Percentiles rank a stretch among this genome's conserved stretches.
Evolutionary conservation across 2,797 vertebrate species (phyloP).

Genomic region (Muscicapa striata): DNA sequence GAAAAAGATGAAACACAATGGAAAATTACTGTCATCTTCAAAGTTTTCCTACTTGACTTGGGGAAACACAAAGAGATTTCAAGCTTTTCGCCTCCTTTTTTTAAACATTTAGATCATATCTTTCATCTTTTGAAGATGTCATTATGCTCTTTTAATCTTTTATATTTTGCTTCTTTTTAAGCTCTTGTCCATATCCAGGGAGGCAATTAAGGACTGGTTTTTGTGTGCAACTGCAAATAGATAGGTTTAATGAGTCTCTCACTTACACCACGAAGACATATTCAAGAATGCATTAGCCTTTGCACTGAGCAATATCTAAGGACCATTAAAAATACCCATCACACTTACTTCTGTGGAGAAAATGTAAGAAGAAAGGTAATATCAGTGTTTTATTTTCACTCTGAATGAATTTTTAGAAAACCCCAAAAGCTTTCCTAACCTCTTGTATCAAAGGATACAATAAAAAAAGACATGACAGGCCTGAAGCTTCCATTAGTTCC

Average conservation of each 20-base stretch:
- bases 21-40: not conserved
- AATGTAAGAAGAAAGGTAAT: not conserved
- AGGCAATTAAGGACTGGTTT: constrained; percentile 17
- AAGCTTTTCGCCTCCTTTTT: not conserved
- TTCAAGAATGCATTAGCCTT: not conserved
- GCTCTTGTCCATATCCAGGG: not conserved
- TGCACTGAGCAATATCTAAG: not conserved
- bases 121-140: constrained; percentile 7
- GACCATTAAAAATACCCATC: not conserved
- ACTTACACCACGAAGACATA: not conserved
- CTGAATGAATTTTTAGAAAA: not conserved
- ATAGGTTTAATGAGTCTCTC: not conserved
- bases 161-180: constrained; percentile 1
- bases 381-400: not conserved
- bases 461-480: not conserved
- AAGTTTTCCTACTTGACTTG: not conserved
- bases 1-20: constrained; percentile 2
- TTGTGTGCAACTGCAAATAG: not conserved
- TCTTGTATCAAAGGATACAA: not conserved
- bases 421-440: not conserved
- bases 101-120: not conserved
- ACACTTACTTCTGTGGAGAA: not conserved
- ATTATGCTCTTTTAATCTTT: constrained; percentile 14
- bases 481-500: not conserved
- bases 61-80: not conserved